Base-by-base conservation (phyloP, 2,888 invertebrate genomes). In the Zhuqinia jingwanae region DNA sequence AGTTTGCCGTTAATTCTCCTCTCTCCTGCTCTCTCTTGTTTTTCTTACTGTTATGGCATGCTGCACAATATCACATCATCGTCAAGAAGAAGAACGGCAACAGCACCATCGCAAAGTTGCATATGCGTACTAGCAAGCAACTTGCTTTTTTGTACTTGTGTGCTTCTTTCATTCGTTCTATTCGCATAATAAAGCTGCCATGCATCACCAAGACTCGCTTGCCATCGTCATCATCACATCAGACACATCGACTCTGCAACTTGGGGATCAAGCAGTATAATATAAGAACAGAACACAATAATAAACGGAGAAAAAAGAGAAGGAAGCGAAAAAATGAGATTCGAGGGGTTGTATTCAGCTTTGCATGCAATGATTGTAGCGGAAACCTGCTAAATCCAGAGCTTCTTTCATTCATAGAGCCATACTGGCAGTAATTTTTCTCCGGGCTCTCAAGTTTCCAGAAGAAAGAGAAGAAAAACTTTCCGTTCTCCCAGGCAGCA, bases 331-430 rank as follows among this genome's bases (percentile, higher is more conserved):
- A n/a, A n/a, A n/a, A n/a, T n/a, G n/a, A n/a, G n/a, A n/a, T n/a
- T n/a, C n/a, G 58, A 77, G 65, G 65, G 60, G 60, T 60, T 63
- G 8, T 58, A 42, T 8, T 36, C 56, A 13, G 30, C 17, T 63
- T 42, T 47, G 27, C 8, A 45, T 78, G 27, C 79, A 50, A 20
- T 11, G 17, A 78, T 63, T 50, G 78, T 17, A 75, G 22, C 65
- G 79, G 79, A 79, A 79, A 68, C 79, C 79, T 65, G 79, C 79
- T 36, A 79, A 65, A 53, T 45, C 79, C 42, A 30, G n/a, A n/a
- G 30, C 42, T 73, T n/a, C 36, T 68, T 53, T 2, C n/a, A 8
- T 27, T 22, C 63, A 75, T 17, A 25, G 25, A 22, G 25, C 17
- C 36, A 36, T 36, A 36, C 36, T 36, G 36, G 8, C 5, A 36